Conservation (phyloP, 1,140 invertebrate species). For the Polyergus mexicanus region DNA sequence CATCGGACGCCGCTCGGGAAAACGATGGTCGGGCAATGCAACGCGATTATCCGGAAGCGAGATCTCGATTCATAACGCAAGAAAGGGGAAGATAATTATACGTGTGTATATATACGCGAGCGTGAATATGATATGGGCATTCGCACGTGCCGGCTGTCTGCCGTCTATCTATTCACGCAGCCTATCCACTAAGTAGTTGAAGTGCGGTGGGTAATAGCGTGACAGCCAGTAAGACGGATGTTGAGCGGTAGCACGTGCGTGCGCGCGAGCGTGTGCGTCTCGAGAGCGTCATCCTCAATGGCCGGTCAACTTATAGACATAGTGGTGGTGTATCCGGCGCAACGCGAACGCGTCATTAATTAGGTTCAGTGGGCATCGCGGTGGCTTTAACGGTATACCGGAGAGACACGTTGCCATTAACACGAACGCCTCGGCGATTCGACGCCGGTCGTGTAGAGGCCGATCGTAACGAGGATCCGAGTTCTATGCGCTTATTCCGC, state of each 20-base stretch:
- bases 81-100: slow-evolving; percentile 70
- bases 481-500: slow-evolving; percentile 54
- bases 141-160: slow-evolving; percentile 71
- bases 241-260: slow-evolving; percentile 68
- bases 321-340: slow-evolving; percentile 59
- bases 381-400: slow-evolving; percentile 77
- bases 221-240: slow-evolving; percentile 75
- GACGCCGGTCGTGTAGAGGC: slow-evolving; percentile 69
- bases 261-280: slow-evolving; percentile 19
- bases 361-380: slow-evolving; percentile 72
- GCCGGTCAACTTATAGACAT: slow-evolving; percentile 49
- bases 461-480: slow-evolving; percentile 33
- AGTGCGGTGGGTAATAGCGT: slow-evolving; percentile 70
- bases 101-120: slow-evolving; percentile 47
- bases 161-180: slow-evolving; percentile 59
- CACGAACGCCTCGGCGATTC: slow-evolving; percentile 72
- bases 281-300: slow-evolving; percentile 53
- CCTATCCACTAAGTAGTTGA: slow-evolving; percentile 65
- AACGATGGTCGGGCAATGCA: neutral
- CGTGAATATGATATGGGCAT: slow-evolving; percentile 14
- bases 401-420: slow-evolving; percentile 76
- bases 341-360: slow-evolving; percentile 74
- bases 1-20: neutral
- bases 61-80: slow-evolving; percentile 44
- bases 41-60: neutral